phyloP scores from a whole-genome alignment of 2,797 vertebrate species.

The Myotis pilosus region DNA sequence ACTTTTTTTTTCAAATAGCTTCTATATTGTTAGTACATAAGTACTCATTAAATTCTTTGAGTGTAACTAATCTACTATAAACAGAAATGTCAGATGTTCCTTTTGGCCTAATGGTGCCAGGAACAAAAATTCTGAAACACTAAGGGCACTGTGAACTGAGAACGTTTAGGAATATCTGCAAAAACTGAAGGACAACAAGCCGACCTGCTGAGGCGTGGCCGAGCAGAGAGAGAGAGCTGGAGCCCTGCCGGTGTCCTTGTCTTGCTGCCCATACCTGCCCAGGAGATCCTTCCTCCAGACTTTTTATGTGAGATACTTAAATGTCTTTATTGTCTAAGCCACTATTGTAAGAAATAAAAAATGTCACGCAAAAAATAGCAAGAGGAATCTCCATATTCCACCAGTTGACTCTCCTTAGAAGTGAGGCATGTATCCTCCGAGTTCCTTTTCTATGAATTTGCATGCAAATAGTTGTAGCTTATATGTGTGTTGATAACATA shows the following conservation, averaged over 20 bases:
- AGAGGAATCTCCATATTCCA: not conserved
- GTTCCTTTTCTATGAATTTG: not conserved
- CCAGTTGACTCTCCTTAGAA: not conserved
- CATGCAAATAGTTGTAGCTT: not conserved
- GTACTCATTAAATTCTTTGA: not conserved
- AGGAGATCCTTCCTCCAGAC: not conserved
- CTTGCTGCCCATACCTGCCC: not conserved
- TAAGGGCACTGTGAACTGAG: not conserved
- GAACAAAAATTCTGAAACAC: not conserved
- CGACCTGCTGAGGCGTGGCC: not conserved
- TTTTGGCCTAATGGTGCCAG: not conserved
- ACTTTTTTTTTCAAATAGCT: not conserved
- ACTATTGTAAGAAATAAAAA: not conserved
- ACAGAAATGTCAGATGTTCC: not conserved
- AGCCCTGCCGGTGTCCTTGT: not conserved
- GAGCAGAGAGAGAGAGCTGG: not conserved
- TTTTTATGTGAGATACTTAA: not conserved
- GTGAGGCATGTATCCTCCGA: not conserved
- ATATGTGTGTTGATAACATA: not conserved
- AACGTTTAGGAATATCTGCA: not conserved
- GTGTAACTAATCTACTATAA: not conserved
- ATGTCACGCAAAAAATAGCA: not conserved
- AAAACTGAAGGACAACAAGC: not conserved
- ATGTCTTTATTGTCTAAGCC: not conserved
- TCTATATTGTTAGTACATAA: not conserved